Conservation (phyloP, 2,888 invertebrate species). For the Glaucopsyche alexis region DNA sequence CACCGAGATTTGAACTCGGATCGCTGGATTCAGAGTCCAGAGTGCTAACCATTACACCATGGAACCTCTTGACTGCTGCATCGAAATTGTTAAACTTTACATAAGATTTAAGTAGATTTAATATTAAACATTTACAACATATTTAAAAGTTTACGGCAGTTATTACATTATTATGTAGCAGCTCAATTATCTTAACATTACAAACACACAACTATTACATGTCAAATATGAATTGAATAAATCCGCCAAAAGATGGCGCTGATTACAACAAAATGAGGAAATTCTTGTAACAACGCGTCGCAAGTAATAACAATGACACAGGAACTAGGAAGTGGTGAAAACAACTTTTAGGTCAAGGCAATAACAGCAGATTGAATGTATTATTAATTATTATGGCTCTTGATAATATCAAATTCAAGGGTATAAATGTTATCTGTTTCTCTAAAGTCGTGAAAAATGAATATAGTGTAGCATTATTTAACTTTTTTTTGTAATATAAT, state of each 20-base stretch:
- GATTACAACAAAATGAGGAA: not conserved
- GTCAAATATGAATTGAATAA: not conserved
- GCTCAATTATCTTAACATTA: too few species aligned
- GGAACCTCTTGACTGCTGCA: slow-evolving; percentile 50
- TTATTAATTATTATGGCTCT: too few species aligned
- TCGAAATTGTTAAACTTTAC: not conserved
- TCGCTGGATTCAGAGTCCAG: slow-evolving; percentile 91
- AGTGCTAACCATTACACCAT: slow-evolving; percentile 87
- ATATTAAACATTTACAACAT: too few species aligned
- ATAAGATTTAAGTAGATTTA: not conserved
- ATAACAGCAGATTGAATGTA: not conserved
- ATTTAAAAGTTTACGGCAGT: too few species aligned
- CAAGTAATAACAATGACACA: not conserved
- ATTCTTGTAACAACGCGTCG: not conserved
- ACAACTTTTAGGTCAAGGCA: not conserved
- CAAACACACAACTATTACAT: too few species aligned
- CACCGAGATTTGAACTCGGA: slow-evolving; percentile 91
- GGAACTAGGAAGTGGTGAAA: not conserved
- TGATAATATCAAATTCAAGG: too few species aligned
- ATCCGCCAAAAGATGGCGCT: not conserved
- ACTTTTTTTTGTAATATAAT: too few species aligned
- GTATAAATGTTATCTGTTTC: too few species aligned
- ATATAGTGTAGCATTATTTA: too few species aligned
- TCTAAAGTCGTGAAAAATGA: too few species aligned
- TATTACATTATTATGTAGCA: too few species aligned